phyloP scores from a whole-genome alignment of 2,113 vertebrate genomes.

The Megaceryle maxima region DNA sequence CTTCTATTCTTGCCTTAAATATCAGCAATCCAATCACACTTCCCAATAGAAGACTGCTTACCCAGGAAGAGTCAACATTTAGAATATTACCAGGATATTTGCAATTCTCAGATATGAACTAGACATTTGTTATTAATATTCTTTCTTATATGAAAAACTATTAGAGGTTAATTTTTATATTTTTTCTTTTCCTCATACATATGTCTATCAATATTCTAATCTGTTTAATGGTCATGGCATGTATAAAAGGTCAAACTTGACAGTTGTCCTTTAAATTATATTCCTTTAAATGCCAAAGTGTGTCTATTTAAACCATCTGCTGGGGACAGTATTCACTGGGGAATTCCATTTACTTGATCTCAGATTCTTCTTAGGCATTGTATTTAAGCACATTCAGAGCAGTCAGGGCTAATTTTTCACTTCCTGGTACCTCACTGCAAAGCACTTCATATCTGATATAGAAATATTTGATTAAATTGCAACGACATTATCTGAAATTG shows the following conservation, averaged over 20 bases:
- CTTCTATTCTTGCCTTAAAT: too few relatives aligned
- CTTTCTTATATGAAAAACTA: background rate
- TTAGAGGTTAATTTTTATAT: background rate
- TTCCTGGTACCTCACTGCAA: background rate
- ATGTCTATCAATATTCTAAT: background rate
- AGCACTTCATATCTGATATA: background rate
- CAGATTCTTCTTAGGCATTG: background rate
- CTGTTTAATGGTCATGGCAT: background rate
- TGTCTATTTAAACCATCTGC: constrained; percentile 11
- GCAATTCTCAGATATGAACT: background rate
- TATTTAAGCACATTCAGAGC: background rate
- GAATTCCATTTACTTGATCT: background rate
- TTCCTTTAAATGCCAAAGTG: constrained; percentile 14
- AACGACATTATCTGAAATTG: background rate
- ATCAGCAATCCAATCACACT: too few relatives aligned
- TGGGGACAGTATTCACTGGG: background rate
- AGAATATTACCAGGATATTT: background rate
- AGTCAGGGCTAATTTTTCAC: background rate
- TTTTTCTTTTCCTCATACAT: background rate
- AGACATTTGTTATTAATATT: background rate
- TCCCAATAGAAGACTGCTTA: background rate
- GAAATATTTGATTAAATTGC: background rate
- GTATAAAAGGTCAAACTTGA: background rate
- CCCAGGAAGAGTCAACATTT: background rate
- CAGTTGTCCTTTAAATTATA: constrained; percentile 9